phyloP scores from a whole-genome alignment of 2,113 vertebrate genomes.

The Porphyrio hochstetteri region DNA sequence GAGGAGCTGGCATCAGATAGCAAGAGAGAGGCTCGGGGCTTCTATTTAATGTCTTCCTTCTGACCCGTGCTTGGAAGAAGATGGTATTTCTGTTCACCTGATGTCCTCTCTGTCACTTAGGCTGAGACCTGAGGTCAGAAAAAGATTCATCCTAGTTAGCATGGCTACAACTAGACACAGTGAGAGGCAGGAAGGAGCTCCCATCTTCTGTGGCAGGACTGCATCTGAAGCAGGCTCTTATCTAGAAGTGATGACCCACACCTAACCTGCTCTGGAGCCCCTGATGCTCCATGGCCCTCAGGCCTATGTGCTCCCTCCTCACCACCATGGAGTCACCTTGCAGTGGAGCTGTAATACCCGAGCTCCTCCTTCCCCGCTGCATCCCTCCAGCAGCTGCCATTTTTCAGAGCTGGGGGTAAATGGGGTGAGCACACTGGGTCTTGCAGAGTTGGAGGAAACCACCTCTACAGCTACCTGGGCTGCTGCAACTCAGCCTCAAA shows the following conservation, averaged over 20 bases:
- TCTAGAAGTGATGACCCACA: neutral
- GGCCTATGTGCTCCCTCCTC: neutral
- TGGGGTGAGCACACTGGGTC: neutral
- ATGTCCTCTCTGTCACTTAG: neutral
- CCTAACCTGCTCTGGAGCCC: neutral
- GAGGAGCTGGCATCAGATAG: neutral
- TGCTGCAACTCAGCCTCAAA: neutral
- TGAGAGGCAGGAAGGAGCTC: neutral
- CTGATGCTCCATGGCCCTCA: too few species aligned
- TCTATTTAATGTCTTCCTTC: neutral
- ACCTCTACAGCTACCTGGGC: neutral
- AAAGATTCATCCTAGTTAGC: neutral
- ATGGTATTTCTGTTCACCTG: neutral
- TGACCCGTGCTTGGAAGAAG: neutral
- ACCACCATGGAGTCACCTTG: neutral
- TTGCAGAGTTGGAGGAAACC: neutral
- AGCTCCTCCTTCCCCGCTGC: neutral
- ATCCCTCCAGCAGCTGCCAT: neutral
- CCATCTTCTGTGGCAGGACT: neutral
- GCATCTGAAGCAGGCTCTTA: neutral
- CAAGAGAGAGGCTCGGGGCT: neutral
- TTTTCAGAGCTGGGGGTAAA: neutral
- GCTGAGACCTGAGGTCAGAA: neutral
- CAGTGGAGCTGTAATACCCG: neutral
- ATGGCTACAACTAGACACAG: neutral